Base-by-base conservation (phyloP, 2,888 invertebrate genomes). In the Caenorhabditis afra region DNA sequence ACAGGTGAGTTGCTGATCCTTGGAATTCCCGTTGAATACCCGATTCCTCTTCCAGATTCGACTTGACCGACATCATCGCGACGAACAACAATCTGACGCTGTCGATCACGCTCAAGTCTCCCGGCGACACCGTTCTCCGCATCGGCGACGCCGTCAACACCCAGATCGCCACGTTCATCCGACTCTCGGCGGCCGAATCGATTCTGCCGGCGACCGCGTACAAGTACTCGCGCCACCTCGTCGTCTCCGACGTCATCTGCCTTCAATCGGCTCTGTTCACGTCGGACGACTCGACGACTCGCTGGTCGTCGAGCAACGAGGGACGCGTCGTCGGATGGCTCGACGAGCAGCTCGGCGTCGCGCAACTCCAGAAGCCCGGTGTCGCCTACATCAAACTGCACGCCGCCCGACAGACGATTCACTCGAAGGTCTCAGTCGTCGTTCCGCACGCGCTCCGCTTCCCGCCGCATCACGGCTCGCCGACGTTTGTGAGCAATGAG, bases 101-200 rank as follows among this genome's bases (percentile, higher is more conserved):
- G 29, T 74, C 77, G 16, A 78, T 87, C 50, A 81, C 79, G 0
- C 49, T 88, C 57, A 87, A 86, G 45, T 64, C 75, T 14, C 66
- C 82, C 5, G 88, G 88, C 66, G 87, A 88, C 52, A 87, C 86
- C 10, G 88, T 88, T 14, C 71, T 88, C 12, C 47, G 81, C 47
- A 85, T 87, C 16, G 85, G 82, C 74, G 87, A 87, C 53, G 55
- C 84, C 12, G 61, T 61, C n/a, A 76, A 83, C 44, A 45, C 70
- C 10, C 50, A 78, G 16, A 44, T 82, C 16, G 58, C 80, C 8
- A 78, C 86, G 7, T 87, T 83, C 64, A 59, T 87, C 18, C 82
- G 86, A n/a, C 58, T 87, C 14, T 74, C 81, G 1, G 84, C 82
- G 4, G 65, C 77, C 3, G 82, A 81, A 35, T 71, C 78, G 7